phyloP scores from a whole-genome alignment of 2,888 invertebrate genomes.

The Clivina fossor region DNA sequence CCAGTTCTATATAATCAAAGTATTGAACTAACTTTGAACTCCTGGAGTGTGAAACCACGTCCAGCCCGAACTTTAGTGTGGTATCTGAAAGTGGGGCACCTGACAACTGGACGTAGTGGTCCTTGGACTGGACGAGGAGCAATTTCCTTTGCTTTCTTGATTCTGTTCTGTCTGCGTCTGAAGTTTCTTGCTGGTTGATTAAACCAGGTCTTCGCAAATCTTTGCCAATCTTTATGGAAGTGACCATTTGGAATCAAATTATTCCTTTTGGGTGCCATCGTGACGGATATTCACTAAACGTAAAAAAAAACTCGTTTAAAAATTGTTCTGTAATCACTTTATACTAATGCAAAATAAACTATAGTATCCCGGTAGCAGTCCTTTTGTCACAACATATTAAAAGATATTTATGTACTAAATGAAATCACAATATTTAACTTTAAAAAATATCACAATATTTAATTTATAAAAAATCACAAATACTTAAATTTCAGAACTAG shows the following conservation, averaged over 20 bases:
- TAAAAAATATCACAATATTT: too few species aligned
- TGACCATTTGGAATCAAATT: constrained; percentile 99
- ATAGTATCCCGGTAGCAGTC: too few species aligned
- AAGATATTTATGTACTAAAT: too few species aligned
- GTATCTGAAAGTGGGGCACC: constrained; percentile 93
- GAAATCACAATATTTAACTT: too few species aligned
- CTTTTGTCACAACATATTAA: too few species aligned
- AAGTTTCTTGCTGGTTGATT: constrained; percentile 96
- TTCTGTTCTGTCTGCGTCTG: constrained; percentile 82
- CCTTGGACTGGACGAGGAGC: constrained; percentile 93
- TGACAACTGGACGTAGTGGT: constrained; percentile 84
- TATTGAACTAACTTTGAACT: constrained; percentile 82
- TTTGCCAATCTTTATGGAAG: constrained; percentile 99
- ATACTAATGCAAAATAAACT: too few species aligned
- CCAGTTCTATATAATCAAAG: too few species aligned
- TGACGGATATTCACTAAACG: too few species aligned
- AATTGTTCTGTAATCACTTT: too few species aligned
- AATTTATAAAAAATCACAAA: too few species aligned
- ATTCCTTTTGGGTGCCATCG: constrained; percentile 75
- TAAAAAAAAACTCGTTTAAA: too few species aligned
- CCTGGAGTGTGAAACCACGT: constrained; percentile 93
- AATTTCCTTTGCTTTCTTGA: constrained; percentile 88
- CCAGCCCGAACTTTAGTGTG: constrained; percentile 94
- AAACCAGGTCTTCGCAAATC: constrained; percentile 97
- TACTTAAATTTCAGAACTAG: too few species aligned